Percentiles rank a stretch among this genome's conserved stretches.
These are phyloP conservation scores for Drosophila navojoa DNA, from an alignment of 1,140 invertebrate species.

Conservation along the genomic window DNA sequence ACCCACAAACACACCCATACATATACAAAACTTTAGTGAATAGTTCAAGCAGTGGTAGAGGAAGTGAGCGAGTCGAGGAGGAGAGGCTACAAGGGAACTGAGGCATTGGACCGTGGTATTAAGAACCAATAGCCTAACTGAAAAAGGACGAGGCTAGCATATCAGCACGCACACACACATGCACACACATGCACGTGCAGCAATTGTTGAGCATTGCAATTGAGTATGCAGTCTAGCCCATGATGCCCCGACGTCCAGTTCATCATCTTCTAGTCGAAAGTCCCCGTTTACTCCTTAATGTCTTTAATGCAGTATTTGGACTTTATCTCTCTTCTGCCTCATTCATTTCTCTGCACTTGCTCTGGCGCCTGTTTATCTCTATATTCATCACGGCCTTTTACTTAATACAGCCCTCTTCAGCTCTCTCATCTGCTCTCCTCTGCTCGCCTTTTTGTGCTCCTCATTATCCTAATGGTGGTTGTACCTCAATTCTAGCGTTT, in stretches of 20 bases:
- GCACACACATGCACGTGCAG: background rate
- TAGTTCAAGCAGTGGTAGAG: too few species aligned
- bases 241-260: too few species aligned
- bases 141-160: background rate
- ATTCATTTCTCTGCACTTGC: background rate
- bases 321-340: background rate
- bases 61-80: too few species aligned
- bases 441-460: background rate
- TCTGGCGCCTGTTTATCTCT: background rate
- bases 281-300: background rate
- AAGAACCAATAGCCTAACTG: too few species aligned
- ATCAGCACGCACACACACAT: background rate
- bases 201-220: too few species aligned
- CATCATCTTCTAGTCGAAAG: too few species aligned
- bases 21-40: too few species aligned
- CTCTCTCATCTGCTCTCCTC: too few species aligned
- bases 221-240: too few species aligned
- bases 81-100: background rate
- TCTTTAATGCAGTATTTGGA: background rate
- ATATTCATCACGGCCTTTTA: background rate
- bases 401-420: background rate
- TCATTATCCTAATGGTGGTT: background rate
- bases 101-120: too few species aligned
- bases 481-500: background rate
- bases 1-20: too few species aligned